Percentiles rank a stretch among this genome's conserved stretches.
Evolutionary conservation across 2,797 vertebrate genomes (phyloP).

Genomic region (Ctenopoma kingsleyae): DNA sequence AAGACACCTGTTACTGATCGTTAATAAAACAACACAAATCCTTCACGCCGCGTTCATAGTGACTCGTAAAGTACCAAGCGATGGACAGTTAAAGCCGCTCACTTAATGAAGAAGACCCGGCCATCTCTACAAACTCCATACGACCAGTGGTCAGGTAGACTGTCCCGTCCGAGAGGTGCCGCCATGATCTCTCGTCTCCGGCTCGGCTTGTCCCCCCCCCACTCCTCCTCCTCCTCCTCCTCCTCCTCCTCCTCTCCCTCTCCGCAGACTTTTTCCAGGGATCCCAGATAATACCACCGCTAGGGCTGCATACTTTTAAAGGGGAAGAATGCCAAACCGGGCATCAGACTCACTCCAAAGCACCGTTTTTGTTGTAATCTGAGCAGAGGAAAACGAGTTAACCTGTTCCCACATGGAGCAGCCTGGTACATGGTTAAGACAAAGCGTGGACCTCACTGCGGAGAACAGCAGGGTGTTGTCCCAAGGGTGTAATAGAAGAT

Average conservation of each 20-base stretch:
- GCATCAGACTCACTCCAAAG: slow-evolving; percentile 14
- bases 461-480: slow-evolving; percentile 22
- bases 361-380: slow-evolving; percentile 12
- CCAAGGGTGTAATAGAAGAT: background rate
- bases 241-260: slow-evolving; percentile 48
- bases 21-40: slow-evolving; percentile 36
- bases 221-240: slow-evolving; percentile 35
- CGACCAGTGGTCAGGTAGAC: slow-evolving; percentile 95
- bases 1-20: slow-evolving; percentile 92
- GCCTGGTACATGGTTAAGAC: slow-evolving; percentile 13
- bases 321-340: slow-evolving; percentile 78
- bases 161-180: slow-evolving; percentile 93
- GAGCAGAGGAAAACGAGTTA: slow-evolving; percentile 47
- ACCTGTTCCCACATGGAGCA: slow-evolving; percentile 5
- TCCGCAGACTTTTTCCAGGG: slow-evolving; percentile 78
- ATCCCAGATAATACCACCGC: slow-evolving; percentile 74
- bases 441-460: slow-evolving; percentile 18
- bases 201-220: slow-evolving; percentile 59
- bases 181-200: slow-evolving; percentile 89
- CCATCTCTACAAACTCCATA: slow-evolving; percentile 96
- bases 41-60: background rate
- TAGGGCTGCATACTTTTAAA: slow-evolving; percentile 84
- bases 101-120: slow-evolving; percentile 97
- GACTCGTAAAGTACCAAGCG: background rate
- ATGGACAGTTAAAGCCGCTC: slow-evolving; percentile 62